Base-by-base conservation (phyloP, 2,797 vertebrate genomes). In the Phataginus tricuspis region DNA sequence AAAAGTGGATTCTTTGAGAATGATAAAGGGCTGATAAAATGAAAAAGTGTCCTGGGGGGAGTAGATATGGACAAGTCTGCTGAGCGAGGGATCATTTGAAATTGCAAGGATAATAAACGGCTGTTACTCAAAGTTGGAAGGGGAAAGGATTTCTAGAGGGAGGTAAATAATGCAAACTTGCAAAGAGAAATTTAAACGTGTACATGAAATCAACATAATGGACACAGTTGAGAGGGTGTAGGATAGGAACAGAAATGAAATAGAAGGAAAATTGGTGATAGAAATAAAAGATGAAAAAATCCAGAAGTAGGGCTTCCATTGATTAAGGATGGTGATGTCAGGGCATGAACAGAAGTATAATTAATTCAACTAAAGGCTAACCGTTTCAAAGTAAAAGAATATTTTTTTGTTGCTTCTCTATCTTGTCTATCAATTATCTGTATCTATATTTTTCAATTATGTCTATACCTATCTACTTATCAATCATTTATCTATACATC, bases 21-120 rank as follows among this genome's bases (percentile, higher is more conserved):
- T 45, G 37, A 5, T 0, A 64, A 4, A 12, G 5, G 1, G 12
- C 16, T 66, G 10, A 34, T 2, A 31, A 42, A 45, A 45, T 45
- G 45, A 45, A 2, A 10, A 42, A 42, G 29, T 5, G 37, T 57
- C 10, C 5, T 45, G 80, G 16, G 2, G 2, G 29, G 37, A 57
- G 14, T 0, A 31, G 0, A 39, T 25, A 37, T 8, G 2, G 8
- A 45, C 37, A 55, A 9, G 31, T 68, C 13, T 9, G 6, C 39
- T 37, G 39, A 86, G 8, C 12, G 72, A 42, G 34, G 34, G 14
- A 3, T 25, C 19, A 1, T 19, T 61, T 18, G 34, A 63, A 45
- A 42, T 13, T 13, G 64, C 4, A 53, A 14, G 19, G 21, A 8
- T 39, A 68, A 42, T 19, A 34, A 1, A 63, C 74, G 15, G 19